Conservation (phyloP, 2,113 vertebrate species). For the Odontophorus gujanensis region DNA sequence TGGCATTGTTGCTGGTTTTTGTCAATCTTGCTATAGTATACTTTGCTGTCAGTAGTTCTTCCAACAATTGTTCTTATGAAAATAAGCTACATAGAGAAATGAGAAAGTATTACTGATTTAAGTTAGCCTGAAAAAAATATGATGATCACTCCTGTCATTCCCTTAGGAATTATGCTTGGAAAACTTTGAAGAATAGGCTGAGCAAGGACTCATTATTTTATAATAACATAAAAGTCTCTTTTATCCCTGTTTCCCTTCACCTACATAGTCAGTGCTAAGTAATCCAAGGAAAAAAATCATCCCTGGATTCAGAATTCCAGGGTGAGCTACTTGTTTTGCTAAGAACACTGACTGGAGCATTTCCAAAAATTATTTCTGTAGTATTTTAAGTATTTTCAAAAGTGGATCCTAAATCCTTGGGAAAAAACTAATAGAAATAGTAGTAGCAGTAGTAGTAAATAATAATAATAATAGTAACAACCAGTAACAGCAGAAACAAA, state of each 20-base stretch:
- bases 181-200: background rate
- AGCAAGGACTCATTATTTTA: background rate
- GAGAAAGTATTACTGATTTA: background rate
- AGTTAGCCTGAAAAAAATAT: background rate
- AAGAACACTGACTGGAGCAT: background rate
- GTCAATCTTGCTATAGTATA: too few species aligned
- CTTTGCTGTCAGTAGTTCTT: background rate
- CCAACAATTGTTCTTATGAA: background rate
- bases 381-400: background rate
- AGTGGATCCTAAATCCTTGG: background rate
- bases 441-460: fast-evolving
- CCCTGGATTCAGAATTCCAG: background rate
- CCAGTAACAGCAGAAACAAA: background rate
- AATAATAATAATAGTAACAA: too few species aligned
- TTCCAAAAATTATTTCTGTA: background rate
- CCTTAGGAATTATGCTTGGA: background rate
- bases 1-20: background rate
- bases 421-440: background rate
- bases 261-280: background rate
- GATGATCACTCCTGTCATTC: background rate
- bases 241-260: background rate
- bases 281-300: background rate
- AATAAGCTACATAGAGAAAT: background rate
- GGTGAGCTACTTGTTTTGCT: background rate
- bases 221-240: background rate